phyloP scores from a whole-genome alignment of 2,888 invertebrate species.

The Yponomeuta plumbellus region DNA sequence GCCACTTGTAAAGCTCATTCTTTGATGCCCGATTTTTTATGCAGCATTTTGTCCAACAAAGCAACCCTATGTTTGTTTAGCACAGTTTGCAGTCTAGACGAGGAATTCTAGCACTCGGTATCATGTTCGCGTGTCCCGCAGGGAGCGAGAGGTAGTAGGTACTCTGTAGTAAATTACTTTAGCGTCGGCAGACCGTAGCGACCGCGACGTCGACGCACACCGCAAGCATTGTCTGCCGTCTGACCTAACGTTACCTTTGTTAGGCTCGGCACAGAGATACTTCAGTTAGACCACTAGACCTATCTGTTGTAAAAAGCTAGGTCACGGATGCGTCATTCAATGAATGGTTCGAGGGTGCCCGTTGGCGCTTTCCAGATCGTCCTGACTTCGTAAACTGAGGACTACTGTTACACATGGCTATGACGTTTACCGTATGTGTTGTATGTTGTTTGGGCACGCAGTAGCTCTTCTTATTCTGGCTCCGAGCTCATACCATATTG shows the following conservation, averaged over 20 bases:
- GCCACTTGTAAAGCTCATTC: background rate
- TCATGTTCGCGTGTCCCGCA: conserved; percentile 30
- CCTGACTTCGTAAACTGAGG: background rate
- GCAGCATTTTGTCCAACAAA: background rate
- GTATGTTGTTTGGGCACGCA: background rate
- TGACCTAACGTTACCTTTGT: conserved; percentile 26
- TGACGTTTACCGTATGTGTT: background rate
- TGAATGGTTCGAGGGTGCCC: background rate
- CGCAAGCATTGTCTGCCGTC: conserved; percentile 39
- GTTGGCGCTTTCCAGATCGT: background rate
- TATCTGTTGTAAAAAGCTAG: background rate
- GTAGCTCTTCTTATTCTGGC: background rate
- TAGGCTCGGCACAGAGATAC: background rate
- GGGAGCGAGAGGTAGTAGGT: conserved; percentile 46
- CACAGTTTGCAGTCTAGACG: conserved; percentile 46
- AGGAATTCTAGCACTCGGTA: conserved; percentile 32
- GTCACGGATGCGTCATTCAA: background rate
- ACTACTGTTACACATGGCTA: background rate
- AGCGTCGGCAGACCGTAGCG: conserved; percentile 56
- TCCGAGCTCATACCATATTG: background rate
- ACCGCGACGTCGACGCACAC: conserved; percentile 24
- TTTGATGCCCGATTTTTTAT: background rate
- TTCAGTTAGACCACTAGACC: background rate
- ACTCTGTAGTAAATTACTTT: conserved; percentile 66
- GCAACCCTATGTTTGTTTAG: background rate